Percentiles rank a stretch among this genome's conserved stretches.
Conservation (phyloP, 2,888 invertebrate genomes). For the Lochmaea crataegi region DNA sequence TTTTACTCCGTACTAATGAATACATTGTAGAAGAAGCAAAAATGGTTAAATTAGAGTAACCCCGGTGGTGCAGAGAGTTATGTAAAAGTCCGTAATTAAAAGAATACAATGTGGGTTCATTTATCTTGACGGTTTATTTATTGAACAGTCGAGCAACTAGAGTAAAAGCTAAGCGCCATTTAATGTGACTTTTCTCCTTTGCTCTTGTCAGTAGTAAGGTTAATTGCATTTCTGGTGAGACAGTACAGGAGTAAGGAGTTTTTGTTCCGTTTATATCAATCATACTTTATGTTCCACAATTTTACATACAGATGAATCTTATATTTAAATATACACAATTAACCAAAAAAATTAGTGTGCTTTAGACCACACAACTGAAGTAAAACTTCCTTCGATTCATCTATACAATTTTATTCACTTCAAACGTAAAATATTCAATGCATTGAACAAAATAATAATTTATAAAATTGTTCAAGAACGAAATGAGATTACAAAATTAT, state of each 20-base stretch:
- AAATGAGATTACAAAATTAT: too few species aligned
- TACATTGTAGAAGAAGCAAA: background rate
- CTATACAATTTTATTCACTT: too few species aligned
- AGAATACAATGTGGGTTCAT: conserved; percentile 50
- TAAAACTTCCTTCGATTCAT: too few species aligned
- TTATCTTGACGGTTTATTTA: conserved; percentile 52
- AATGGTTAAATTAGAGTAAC: background rate
- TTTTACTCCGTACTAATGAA: background rate
- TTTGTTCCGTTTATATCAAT: background rate
- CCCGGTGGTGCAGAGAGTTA: background rate
- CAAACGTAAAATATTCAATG: too few species aligned
- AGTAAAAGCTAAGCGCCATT: conserved; percentile 49
- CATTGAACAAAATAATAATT: too few species aligned
- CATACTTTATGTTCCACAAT: background rate
- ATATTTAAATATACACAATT: too few species aligned
- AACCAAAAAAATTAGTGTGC: too few species aligned
- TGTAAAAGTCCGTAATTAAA: conserved; percentile 47
- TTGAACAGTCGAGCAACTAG: conserved; percentile 46
- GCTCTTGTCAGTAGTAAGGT: conserved; percentile 49
- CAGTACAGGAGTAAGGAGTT: background rate
- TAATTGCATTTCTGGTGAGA: conserved; percentile 49
- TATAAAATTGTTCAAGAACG: too few species aligned
- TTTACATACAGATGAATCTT: too few species aligned
- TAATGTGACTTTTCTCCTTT: conserved; percentile 49
- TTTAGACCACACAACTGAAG: too few species aligned